A percentile compares a stretch with the other conserved stretches of the same genome.
Evolutionary conservation across 2,888 invertebrate species (phyloP).

Genomic region (Torymus tubicola): DNA sequence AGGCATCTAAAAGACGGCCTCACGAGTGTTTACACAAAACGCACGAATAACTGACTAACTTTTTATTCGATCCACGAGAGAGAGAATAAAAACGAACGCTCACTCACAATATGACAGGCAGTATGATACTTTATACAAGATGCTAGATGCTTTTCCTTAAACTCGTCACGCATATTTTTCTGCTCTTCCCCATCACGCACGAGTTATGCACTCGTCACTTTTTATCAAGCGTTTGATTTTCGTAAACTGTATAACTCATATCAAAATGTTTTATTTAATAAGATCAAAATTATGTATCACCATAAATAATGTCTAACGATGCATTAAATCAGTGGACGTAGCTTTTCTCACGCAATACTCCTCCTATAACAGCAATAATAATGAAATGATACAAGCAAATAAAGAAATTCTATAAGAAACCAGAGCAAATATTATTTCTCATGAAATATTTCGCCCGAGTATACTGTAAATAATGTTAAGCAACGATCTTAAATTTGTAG

Average conservation of each 20-base stretch:
- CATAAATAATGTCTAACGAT: no score
- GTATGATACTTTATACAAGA: slow-evolving; percentile 3
- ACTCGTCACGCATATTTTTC: neutral
- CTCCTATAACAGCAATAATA: no score
- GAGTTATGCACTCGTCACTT: no score
- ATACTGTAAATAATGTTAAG: slow-evolving; percentile 60
- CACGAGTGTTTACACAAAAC: neutral
- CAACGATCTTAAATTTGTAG: slow-evolving; percentile 60
- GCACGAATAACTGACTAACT: slow-evolving; percentile 9
- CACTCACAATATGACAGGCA: neutral
- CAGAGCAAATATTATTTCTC: neutral
- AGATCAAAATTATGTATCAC: no score
- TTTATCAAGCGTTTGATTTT: no score
- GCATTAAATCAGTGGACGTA: no score
- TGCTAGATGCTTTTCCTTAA: neutral
- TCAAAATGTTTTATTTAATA: no score
- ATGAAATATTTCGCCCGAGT: neutral
- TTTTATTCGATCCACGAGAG: neutral
- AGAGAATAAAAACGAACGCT: neutral
- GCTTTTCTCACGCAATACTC: no score
- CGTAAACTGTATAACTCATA: no score
- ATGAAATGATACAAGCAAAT: neutral
- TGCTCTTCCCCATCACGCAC: slow-evolving; percentile 11
- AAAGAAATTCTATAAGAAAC: neutral
- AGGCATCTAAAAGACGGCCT: neutral